Percentiles rank a stretch among this genome's conserved stretches.
Evolutionary conservation across 2,888 invertebrate genomes (phyloP).

Genomic region (Drepana falcataria): DNA sequence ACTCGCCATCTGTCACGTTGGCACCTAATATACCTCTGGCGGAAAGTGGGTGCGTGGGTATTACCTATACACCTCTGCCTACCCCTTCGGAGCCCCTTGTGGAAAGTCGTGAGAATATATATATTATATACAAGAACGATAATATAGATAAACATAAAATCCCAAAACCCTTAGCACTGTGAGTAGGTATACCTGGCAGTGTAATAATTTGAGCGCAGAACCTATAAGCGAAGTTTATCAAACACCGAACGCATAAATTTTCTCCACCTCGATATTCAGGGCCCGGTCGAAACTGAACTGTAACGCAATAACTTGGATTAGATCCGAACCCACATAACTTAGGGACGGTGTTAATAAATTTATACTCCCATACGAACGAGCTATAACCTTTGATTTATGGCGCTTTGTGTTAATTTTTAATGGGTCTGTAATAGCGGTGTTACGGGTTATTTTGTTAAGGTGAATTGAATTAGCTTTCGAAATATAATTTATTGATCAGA

Average conservation of each 20-base stretch:
- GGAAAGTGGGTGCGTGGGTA: too few relatives aligned
- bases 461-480: not conserved
- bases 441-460: not conserved
- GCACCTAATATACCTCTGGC: too few relatives aligned
- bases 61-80: too few relatives aligned
- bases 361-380: slow-evolving; percentile 16
- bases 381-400: slow-evolving; percentile 21
- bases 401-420: slow-evolving; percentile 19
- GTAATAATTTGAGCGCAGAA: slow-evolving; percentile 9
- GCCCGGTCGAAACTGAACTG: slow-evolving; percentile 1
- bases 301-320: slow-evolving; percentile 42
- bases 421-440: not conserved
- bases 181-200: not conserved
- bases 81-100: too few relatives aligned
- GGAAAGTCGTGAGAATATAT: too few relatives aligned
- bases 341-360: slow-evolving; percentile 30
- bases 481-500: slow-evolving; percentile 2
- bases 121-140: too few relatives aligned
- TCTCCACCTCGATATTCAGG: slow-evolving; percentile 7
- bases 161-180: not conserved
- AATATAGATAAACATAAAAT: not conserved
- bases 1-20: too few relatives aligned
- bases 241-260: slow-evolving; percentile 12
- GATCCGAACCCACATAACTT: slow-evolving; percentile 24
- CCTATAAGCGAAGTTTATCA: slow-evolving; percentile 28